Evolutionary conservation across 2,888 invertebrate species (phyloP).

Genomic region (Drosophila prolongata): DNA sequence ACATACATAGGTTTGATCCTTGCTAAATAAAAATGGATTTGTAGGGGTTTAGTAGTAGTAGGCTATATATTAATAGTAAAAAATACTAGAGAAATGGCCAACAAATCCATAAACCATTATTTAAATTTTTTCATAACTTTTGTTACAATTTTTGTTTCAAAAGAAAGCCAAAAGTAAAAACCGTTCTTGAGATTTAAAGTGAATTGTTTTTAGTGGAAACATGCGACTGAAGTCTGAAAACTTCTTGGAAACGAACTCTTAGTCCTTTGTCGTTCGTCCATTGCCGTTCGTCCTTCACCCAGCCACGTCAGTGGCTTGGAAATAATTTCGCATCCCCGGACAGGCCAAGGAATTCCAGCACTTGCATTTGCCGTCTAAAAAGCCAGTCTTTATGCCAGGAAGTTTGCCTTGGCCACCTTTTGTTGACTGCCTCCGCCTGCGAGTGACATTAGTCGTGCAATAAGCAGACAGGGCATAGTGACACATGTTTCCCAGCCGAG

Average conservation of each 20-base stretch:
- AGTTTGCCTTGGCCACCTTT: slow-evolving; percentile 70
- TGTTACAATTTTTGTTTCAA: too few relatives aligned
- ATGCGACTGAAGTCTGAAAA: slow-evolving; percentile 1
- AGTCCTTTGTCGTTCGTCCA: slow-evolving; percentile 1
- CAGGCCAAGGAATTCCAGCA: slow-evolving; percentile 54
- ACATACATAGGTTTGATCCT: too few relatives aligned
- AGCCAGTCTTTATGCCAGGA: slow-evolving; percentile 62
- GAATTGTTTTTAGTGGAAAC: slow-evolving; percentile 17
- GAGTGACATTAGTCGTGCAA: slow-evolving; percentile 79
- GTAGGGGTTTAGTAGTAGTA: too few relatives aligned
- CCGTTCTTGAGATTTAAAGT: not conserved
- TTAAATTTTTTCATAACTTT: too few relatives aligned
- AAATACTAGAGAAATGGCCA: too few relatives aligned
- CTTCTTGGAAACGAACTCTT: not conserved
- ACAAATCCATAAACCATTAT: too few relatives aligned
- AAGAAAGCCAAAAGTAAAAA: too few relatives aligned
- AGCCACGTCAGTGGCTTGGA: slow-evolving; percentile 53
- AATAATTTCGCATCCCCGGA: slow-evolving; percentile 59
- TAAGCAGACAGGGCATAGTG: slow-evolving; percentile 76
- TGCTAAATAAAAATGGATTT: too few relatives aligned
- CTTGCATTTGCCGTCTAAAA: slow-evolving; percentile 69
- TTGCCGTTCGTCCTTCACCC: slow-evolving; percentile 46
- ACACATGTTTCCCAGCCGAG: slow-evolving; percentile 73
- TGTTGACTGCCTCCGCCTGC: slow-evolving; percentile 65
- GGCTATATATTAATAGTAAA: too few relatives aligned